Evolutionary conservation across 2,797 vertebrate species (phyloP), one percentile per base, ranked within the genome.

Genomic region (Diceros bicornis): DNA sequence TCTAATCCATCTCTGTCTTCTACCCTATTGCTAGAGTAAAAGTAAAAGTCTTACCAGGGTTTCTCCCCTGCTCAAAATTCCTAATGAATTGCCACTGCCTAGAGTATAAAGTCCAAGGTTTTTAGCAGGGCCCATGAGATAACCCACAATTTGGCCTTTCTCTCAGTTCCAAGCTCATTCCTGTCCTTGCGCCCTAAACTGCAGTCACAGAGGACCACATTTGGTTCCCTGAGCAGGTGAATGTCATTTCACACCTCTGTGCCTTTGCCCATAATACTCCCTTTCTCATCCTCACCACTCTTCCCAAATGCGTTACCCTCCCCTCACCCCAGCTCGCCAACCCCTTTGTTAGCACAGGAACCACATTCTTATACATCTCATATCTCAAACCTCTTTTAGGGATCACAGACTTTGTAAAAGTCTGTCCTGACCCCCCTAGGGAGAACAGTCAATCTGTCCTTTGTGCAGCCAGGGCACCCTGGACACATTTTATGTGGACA

Each of bases 51-150:
- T 79, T 68, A 68, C 9, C 18, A 79, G 6, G 16, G 11, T 68
- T 55, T 82, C 14, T 95, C n/a, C 29, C 34, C 93, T 47, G 47
- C 29, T 91, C 14, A 89, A 50, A 74, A 68, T 34, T 84, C 16
- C 81, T 41, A 77, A 47, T 13, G 8, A 59, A 7, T 68, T 29
- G 44, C 13, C 44, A 57, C 25, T 93, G 23, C 78, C 52, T 82
- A 25, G 44, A 87, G 86, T 20, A 8, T 50, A 50, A 83, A 87
- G 52, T 69, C n/a, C 34, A 81, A 10, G 90, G 41, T 84, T 50
- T 52, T 55, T 89, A 34, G 66, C 27, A 90, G 14, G 34, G 44
- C 9, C 55, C 23, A 1, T 16, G 25, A 82, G 29, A 47, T 25
- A 64, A 72, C 16, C 27, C 14, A 14, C 13, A 37, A 20, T 78